Evolutionary conservation across 2,888 invertebrate species (phyloP).

Genomic region (Xestia ashworthii): DNA sequence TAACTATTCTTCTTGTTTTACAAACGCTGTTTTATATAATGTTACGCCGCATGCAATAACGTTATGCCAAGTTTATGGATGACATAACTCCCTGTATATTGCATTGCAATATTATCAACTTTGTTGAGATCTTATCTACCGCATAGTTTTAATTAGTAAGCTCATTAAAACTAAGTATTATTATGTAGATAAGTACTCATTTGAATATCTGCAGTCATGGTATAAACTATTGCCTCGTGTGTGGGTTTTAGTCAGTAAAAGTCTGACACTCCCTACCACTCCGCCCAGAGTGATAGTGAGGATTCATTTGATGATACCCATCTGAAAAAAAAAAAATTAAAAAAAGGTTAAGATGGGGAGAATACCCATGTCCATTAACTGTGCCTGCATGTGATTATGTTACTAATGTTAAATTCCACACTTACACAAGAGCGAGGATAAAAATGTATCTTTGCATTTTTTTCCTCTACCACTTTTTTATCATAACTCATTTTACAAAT

Average conservation of each 20-base stretch:
- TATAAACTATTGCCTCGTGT: too few relatives aligned
- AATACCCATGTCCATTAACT: too few relatives aligned
- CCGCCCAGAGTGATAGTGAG: too few relatives aligned
- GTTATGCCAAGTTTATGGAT: neutral
- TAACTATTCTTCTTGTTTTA: neutral
- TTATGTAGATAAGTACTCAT: neutral
- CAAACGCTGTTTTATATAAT: neutral
- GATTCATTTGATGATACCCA: too few relatives aligned
- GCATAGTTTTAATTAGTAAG: constrained; percentile 14
- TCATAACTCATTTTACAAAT: constrained; percentile 11
- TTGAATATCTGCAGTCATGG: neutral
- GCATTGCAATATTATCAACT: neutral
- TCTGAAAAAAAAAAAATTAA: too few relatives aligned
- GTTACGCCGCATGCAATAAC: neutral
- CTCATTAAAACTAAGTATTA: constrained; percentile 14
- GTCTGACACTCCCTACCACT: too few relatives aligned
- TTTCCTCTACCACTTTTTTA: too few relatives aligned
- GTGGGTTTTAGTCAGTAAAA: too few relatives aligned
- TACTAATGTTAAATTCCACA: too few relatives aligned
- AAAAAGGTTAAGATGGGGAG: too few relatives aligned
- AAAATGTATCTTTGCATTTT: neutral
- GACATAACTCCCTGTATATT: neutral
- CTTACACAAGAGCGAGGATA: neutral
- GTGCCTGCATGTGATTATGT: too few relatives aligned
- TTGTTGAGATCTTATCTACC: neutral